A percentile compares a stretch with the other conserved stretches of the same genome.
These are phyloP conservation scores for Apoda limacodes DNA, from an alignment of 2,888 invertebrate genomes.

Conservation along the genomic window DNA sequence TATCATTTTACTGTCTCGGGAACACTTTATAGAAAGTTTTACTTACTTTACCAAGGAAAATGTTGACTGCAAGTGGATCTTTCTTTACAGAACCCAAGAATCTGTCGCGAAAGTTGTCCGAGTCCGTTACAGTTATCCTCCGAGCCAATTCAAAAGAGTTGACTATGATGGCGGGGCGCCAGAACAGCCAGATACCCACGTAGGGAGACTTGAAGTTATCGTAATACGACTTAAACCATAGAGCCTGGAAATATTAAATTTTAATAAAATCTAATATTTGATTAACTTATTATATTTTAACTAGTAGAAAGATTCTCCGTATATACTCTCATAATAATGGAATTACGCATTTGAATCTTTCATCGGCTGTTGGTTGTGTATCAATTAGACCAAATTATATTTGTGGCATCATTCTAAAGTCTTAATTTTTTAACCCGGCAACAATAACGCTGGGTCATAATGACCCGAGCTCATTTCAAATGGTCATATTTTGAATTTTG, in stretches of 20 bases:
- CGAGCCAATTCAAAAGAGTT: conserved; percentile 36
- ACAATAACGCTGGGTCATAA: no score
- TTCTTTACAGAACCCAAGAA: conserved; percentile 30
- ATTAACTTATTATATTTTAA: background rate
- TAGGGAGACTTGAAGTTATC: conserved; percentile 28
- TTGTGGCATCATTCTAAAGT: no score
- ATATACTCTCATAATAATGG: no score
- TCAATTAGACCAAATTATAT: no score
- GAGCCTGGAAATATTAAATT: conserved; percentile 24
- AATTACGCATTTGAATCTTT: no score
- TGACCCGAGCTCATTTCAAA: no score
- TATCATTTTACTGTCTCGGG: no score
- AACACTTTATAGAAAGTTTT: no score
- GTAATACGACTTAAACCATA: conserved; percentile 34
- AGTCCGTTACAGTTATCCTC: conserved; percentile 37
- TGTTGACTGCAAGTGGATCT: conserved; percentile 31
- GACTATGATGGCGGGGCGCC: conserved; percentile 40
- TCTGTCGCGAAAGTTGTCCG: conserved; percentile 34
- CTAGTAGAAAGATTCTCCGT: no score
- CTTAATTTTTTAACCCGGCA: no score
- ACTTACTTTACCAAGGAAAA: conserved; percentile 37
- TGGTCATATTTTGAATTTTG: no score
- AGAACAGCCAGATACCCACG: conserved; percentile 44
- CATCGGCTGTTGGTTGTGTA: no score
- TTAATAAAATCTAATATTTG: background rate